Conservation (phyloP, 2,888 invertebrate species). For the Oxyscelio sp. region DNA sequence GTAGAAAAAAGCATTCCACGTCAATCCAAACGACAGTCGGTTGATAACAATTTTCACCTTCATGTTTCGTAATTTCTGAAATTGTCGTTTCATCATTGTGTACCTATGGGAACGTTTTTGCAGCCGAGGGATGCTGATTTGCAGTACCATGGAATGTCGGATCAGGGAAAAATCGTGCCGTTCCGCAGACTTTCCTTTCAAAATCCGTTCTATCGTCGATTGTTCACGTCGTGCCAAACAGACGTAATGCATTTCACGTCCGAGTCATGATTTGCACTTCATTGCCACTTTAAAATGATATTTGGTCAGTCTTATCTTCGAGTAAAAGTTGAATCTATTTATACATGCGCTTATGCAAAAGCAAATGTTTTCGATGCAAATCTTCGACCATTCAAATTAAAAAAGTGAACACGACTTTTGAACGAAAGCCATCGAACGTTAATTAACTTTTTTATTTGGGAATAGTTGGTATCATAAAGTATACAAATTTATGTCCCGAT, state of each 20-base stretch:
- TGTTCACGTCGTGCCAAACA: constrained; percentile 24
- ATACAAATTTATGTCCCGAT: too few relatives aligned
- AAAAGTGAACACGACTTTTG: too few relatives aligned
- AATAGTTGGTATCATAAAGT: too few relatives aligned
- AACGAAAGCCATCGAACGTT: too few relatives aligned
- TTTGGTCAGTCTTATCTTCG: constrained; percentile 5
- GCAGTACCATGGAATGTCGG: constrained; percentile 12
- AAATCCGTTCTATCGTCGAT: constrained; percentile 41
- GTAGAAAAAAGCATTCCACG: not conserved
- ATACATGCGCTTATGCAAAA: too few relatives aligned
- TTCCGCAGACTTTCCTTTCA: constrained; percentile 17
- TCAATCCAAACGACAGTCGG: not conserved
- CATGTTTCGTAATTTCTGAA: constrained; percentile 39
- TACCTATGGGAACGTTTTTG: constrained; percentile 23
- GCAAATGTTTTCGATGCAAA: too few relatives aligned
- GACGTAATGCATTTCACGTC: constrained; percentile 22
- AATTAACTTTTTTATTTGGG: too few relatives aligned
- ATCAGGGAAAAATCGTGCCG: too few relatives aligned
- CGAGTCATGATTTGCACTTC: constrained; percentile 33
- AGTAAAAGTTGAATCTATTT: not conserved
- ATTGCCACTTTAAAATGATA: constrained; percentile 3
- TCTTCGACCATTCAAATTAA: too few relatives aligned
- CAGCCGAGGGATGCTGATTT: constrained; percentile 22
- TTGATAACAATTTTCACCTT: constrained; percentile 39
- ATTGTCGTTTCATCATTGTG: constrained; percentile 27